Evolutionary conservation across 2,888 invertebrate genomes (phyloP), one percentile per base, ranked within the genome.

Genomic region (Cheilosia vernalis): DNA sequence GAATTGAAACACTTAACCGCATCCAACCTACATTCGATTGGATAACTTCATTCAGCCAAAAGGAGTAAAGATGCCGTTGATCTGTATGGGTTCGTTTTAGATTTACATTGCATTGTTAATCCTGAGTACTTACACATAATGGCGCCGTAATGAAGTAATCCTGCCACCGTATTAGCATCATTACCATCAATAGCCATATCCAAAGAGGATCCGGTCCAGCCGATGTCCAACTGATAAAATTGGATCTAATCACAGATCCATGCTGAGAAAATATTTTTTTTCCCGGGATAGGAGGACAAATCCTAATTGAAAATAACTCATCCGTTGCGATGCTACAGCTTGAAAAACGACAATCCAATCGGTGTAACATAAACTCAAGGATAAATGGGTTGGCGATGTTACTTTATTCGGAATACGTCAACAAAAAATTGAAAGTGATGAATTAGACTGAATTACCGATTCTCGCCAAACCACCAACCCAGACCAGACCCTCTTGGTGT

Each of bases 231-330:
- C 69, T 56, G 69, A 47, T 69, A 7, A 56, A 56, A 47, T 56
- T 56, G 21, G 44, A 69, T 69, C 44, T 56, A 56, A 56, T 69
- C 56, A 69, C 21, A 10, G 37, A 33, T 13, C 6, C 69, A 44
- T 56, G 58, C 69, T 47, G 77, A 19, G 77, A 77, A 69, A 77
- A 77, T 77, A 55, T 40, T 17, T 44, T 33, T 47, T 1, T 30
- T 33, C 44, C 19, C 15, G 21, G 49, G 21, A 9, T 1, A 37
- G 49, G 10, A 37, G 37, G n/a, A 64, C 6, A 15, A 33, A 42
- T n/a, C 40, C 42, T 37, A 40, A 53, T 66, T 66, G 24, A 10
- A 40, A 13, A 21, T 21, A 4, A 30, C 17, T 10, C 19, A 13
- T 51, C 17, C 44, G 21, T 33, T 21, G 17, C 17, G 53, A 30